Evolutionary conservation across 2,797 vertebrate species (phyloP).

Genomic region (Sebastes vulpes): DNA sequence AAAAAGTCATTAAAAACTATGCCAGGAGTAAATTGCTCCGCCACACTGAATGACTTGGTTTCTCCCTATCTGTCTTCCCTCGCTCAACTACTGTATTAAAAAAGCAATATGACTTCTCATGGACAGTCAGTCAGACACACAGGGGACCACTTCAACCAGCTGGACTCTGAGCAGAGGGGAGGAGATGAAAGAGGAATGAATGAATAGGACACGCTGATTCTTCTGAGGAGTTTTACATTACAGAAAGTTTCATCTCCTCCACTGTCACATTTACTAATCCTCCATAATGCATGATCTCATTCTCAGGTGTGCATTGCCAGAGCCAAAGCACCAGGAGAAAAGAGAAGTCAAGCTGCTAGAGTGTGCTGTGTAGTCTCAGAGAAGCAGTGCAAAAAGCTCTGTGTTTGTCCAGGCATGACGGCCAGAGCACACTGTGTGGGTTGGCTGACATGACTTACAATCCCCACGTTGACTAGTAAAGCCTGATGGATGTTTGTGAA

Average conservation of each 20-base stretch:
- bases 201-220: neutral
- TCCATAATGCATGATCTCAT: neutral
- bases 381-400: conserved; percentile 11
- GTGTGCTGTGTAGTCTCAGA: conserved; percentile 8
- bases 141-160: conserved; percentile 6
- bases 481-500: conserved; percentile 14
- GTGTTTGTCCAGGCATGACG: conserved; percentile 28
- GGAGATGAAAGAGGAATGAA: neutral
- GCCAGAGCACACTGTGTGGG: conserved; percentile 13
- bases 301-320: neutral
- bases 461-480: conserved; percentile 1
- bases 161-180: conserved; percentile 7
- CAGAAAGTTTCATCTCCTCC: neutral
- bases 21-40: conserved; percentile 66
- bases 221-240: neutral
- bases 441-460: conserved; percentile 15
- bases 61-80: neutral
- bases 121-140: conserved; percentile 43
- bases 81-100: conserved; percentile 34
- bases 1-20: conserved; percentile 72
- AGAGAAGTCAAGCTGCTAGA: neutral
- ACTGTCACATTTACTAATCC: conserved; percentile 11
- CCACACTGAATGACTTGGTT: conserved; percentile 56
- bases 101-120: conserved; percentile 47
- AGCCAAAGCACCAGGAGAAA: neutral